Base-by-base conservation (phyloP, 2,888 invertebrate genomes). In the Lasioglossum figueresi region DNA sequence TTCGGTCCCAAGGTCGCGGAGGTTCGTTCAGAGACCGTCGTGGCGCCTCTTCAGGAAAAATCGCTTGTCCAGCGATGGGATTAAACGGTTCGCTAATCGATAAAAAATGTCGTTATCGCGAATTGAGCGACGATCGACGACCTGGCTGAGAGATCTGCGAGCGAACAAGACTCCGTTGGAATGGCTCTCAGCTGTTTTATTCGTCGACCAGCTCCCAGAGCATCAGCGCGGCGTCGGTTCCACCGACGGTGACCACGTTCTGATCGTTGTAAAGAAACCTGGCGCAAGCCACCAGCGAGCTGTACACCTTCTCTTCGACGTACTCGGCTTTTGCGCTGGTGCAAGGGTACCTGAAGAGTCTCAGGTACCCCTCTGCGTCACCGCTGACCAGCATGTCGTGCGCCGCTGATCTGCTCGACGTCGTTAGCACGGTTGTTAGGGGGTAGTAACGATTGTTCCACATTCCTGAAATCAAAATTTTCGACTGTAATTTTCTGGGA, bases 371-470 rank as follows among this genome's bases (percentile, higher is more conserved):
- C 93, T 98, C 98, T n/a, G 97, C 97, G 93, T 99, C 98, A 12
- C 99, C 99, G 68, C 97, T 97, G 48, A 98, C 96, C 2, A 99
- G 95, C 90, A 98, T 96, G 93, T 98, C 98, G 88, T 98, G 98
- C 8, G 97, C 97, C 0, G 97, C 97, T 23, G 98, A 97, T 86
- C 98, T 96, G 95, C 97, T 97, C 16, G 97, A 97, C 2, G 98
- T 97, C 68, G 98, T 97, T 88, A 98, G 96, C 72, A 98, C 96
- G n/a, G 98, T 97, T 45, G 97, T 97, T 96, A 97, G 97, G 52
- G 98, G 97, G 92, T 98, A 98, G 95, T 97, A 98, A 40, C 98
- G 96, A 94, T 98, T 98, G 93, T 98, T 98, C 98, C 98, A 98
- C 95, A 98, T 97, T 77, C 97, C 97, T 97, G 72, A 70, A 59